These are phyloP conservation scores for Mormoops blainvillei DNA, from an alignment of 2,113 vertebrate species.

Conservation along the genomic window DNA sequence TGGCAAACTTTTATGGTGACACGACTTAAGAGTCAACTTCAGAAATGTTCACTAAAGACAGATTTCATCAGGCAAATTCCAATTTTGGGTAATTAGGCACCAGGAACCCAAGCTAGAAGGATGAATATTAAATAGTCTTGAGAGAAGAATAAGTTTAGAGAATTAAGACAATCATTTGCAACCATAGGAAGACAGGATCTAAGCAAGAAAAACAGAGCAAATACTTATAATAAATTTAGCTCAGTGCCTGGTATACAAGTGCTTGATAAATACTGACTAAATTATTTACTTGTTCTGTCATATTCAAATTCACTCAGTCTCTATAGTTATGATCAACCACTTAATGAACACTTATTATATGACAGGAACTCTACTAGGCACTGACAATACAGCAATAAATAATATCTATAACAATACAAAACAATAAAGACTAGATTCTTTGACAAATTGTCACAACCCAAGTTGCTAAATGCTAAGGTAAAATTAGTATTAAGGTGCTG, in stretches of 20 bases:
- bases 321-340: not conserved
- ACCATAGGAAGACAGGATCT: not conserved
- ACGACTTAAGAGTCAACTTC: not conserved
- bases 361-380: not conserved
- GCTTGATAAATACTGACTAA: not conserved
- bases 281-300: not conserved
- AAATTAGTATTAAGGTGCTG: not conserved
- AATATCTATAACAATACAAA: not conserved
- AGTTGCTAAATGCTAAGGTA: not conserved
- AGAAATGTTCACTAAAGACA: not conserved
- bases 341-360: not conserved
- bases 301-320: not conserved
- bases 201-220: not conserved
- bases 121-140: not conserved
- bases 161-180: slow-evolving; percentile 8
- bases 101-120: not conserved
- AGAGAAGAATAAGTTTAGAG: not conserved
- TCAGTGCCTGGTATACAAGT: not conserved
- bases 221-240: slow-evolving; percentile 17
- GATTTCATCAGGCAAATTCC: not conserved
- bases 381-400: not conserved
- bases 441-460: not conserved
- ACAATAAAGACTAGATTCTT: not conserved
- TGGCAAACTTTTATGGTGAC: not conserved
- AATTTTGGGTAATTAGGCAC: not conserved